Conservation (phyloP, 2,888 invertebrate species). For the Amiota mariae region DNA sequence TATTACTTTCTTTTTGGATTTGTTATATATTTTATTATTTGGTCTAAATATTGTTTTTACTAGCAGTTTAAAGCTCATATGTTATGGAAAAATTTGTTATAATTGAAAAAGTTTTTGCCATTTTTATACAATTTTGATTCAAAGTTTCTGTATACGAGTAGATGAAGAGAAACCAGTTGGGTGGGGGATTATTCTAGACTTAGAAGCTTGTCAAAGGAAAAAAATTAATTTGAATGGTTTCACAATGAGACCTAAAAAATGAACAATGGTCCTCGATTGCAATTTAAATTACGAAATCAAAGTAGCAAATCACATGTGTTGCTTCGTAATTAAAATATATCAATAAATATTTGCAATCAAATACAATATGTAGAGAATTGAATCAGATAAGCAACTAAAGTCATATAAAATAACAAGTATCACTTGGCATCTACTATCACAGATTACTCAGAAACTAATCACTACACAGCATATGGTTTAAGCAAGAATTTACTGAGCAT, state of each 20-base stretch:
- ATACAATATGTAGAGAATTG: too few relatives aligned
- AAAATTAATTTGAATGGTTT: background rate
- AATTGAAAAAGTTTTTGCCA: conserved; percentile 54
- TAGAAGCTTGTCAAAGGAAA: background rate
- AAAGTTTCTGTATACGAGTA: background rate
- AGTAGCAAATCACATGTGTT: background rate
- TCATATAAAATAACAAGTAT: too few relatives aligned
- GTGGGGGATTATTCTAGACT: background rate
- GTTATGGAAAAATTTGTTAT: conserved; percentile 40
- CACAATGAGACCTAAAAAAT: background rate
- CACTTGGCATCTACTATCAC: too few relatives aligned
- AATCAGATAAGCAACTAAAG: too few relatives aligned
- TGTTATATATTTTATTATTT: conserved; percentile 35
- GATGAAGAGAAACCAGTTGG: background rate
- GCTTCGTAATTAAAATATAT: background rate
- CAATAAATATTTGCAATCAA: too few relatives aligned
- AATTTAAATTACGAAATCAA: background rate
- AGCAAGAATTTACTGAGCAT: too few relatives aligned
- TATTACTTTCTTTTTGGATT: conserved; percentile 22
- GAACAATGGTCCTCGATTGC: background rate
- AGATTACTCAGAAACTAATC: too few relatives aligned
- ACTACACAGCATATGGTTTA: too few relatives aligned
- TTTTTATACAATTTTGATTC: conserved; percentile 37
- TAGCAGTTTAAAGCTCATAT: conserved; percentile 11
- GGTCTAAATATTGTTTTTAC: conserved; percentile 23